Evolutionary conservation across 2,888 invertebrate species (phyloP), one percentile per base, ranked within the genome.

Genomic region (Pseudoips prasinana): DNA sequence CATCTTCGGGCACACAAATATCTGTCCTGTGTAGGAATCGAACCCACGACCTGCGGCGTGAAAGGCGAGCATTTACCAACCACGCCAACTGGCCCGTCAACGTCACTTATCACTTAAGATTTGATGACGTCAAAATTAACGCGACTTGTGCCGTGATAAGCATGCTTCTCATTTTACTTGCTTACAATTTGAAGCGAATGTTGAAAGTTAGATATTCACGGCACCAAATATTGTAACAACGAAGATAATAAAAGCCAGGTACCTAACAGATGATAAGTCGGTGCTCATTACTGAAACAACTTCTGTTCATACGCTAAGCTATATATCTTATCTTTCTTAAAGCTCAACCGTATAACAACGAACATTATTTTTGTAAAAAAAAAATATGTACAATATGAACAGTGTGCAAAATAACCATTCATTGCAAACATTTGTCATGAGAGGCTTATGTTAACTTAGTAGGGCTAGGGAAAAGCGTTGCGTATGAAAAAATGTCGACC

Each of bases 391-490:
- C 53, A 77, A 73, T 70, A 78, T 74, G 78, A 80, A 81, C 78
- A 78, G 69, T 72, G 74, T 67, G 76, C 73, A 78, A 80, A 81
- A 85, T 81, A 85, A 83, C 84, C 79, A 82, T 86, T 83, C 81
- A 83, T 85, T 84, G 83, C 77, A 75, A 73, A 72, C 84, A 88
- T 88, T 86, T 88, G 87, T 88, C 87, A 86, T 69, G 73, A 65
- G 76, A 64, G 80, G 85, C 85, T 86, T 86, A 86, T 59, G 75
- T 70, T 79, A 82, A 77, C 80, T 83, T 76, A 78, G 78, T 72
- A 74, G 73, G 78, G 71, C 73, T 73, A 76, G 73, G 75, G 73
- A 73, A 73, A 73, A 67, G 70, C 71, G 72, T 73, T 61, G 53
- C 60, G 58, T 57, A 56, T 66, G 60, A 76, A 76, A 54, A 78